Conservation (phyloP, 2,797 vertebrate species). For the Parauchenoglanis punctatus region DNA sequence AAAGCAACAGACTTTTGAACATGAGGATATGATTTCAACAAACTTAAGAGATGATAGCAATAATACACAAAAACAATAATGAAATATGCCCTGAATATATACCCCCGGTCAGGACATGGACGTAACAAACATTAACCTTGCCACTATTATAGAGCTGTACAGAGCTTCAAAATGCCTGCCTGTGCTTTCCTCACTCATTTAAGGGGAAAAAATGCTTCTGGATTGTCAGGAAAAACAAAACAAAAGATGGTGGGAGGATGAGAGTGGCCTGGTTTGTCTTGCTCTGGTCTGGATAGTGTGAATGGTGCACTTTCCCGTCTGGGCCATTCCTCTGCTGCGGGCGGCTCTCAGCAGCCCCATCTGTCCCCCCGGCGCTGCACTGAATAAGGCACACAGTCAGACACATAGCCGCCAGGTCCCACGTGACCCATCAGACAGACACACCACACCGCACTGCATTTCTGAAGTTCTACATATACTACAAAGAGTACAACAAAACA, state of each 20-base stretch:
- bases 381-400: conserved; percentile 72
- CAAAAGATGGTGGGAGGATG: conserved; percentile 32
- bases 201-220: background rate
- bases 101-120: background rate
- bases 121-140: background rate
- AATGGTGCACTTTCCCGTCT: conserved; percentile 62
- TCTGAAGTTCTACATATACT: background rate
- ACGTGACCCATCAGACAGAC: conserved; percentile 53
- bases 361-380: conserved; percentile 72
- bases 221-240: background rate
- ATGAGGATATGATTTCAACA: background rate
- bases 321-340: conserved; percentile 60
- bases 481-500: background rate
- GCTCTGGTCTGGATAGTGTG: conserved; percentile 53
- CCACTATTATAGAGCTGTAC: background rate
- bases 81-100: background rate
- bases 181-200: background rate
- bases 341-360: conserved; percentile 77
- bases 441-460: conserved; percentile 13
- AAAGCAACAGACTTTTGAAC: background rate
- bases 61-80: background rate
- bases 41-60: background rate
- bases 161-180: background rate
- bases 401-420: conserved; percentile 60
- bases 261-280: conserved; percentile 50